Base-by-base conservation (phyloP, 2,113 vertebrate genomes). In the Sylvietta virens region DNA sequence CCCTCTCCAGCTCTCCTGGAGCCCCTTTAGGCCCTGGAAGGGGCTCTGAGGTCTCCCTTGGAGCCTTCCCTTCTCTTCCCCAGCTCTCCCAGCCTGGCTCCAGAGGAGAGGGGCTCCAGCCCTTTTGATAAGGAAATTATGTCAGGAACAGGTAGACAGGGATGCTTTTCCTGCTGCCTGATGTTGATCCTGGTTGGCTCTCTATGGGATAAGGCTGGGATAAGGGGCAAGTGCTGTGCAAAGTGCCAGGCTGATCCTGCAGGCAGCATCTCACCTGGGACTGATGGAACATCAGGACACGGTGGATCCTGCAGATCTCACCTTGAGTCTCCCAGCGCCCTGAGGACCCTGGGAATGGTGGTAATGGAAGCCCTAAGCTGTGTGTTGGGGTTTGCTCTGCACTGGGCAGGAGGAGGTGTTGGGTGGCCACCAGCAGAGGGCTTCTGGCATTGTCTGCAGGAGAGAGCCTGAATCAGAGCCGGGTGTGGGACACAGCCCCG, bases 1-100 rank as follows among this genome's bases (percentile, higher is more conserved):
- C 44, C 35, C 11, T 65, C 35, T 48, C 6, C 58, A 80, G 22
- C 58, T 88, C 14, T 65, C 37, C 26, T 64, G 66, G 35, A 71
- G 35, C 35, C 31, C 17, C 42, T 72, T 64, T 2, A 10, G 10
- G 17, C 17, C 0, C 58, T 80, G 35, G 0, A 3, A 42, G 15
- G 11, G 4, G 26, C 50, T 65, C 31, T 57, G 18, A 72, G 44
- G 0, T 81, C 4, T 81, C 31, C 31, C 22, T 0, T 33, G 58
- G 44, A 73, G 3, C 18, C 15, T 71, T 70, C 19, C 2, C 7
- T 27, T 40, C 30, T 31, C 37, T n/a, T 48, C 30, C 15, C 22
- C 35, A 31, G 11, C 26, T 64, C 3, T 58, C 18, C 18, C 27
- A 65, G 27, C 5, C 33, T 65, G 67, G 22, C 37, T 50, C 2